Evolutionary conservation across 2,888 invertebrate genomes (phyloP).

Genomic region (Elysia crispata): DNA sequence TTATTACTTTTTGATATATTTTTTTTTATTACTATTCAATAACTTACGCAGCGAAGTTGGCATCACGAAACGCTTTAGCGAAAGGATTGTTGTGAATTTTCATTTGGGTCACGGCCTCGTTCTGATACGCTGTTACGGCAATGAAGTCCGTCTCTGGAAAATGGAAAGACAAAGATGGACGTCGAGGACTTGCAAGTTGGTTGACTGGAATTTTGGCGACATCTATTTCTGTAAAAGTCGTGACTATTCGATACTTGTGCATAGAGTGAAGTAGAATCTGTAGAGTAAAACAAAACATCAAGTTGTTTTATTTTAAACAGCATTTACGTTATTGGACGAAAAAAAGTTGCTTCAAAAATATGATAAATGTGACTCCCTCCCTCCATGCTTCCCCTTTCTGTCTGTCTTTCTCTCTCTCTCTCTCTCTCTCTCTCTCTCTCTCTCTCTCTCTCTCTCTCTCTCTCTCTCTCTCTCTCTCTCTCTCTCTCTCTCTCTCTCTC

Average conservation of each 20-base stretch:
- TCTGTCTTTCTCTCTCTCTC: too few species aligned
- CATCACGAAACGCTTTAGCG: slow-evolving; percentile 63
- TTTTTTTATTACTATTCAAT: neutral
- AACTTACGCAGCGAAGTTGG: slow-evolving; percentile 32
- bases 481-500: too few species aligned
- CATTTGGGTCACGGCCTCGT: slow-evolving; percentile 60
- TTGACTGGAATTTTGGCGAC: neutral
- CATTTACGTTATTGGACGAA: too few species aligned
- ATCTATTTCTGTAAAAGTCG: neutral
- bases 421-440: too few species aligned
- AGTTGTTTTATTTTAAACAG: too few species aligned
- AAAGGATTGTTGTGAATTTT: slow-evolving; percentile 68
- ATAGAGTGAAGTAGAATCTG: slow-evolving; percentile 65
- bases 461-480: too few species aligned
- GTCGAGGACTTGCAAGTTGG: neutral
- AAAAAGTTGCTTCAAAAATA: too few species aligned
- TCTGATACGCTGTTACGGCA: slow-evolving; percentile 66
- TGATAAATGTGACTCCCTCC: too few species aligned
- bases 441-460: too few species aligned
- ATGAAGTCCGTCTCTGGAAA: slow-evolving; percentile 60
- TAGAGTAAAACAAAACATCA: slow-evolving; percentile 13
- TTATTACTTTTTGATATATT: neutral
- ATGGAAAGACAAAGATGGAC: slow-evolving; percentile 47
- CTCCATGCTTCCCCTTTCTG: too few species aligned
- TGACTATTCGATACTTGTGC: slow-evolving; percentile 58